Evolutionary conservation across 2,888 invertebrate species (phyloP), one percentile per base, ranked within the genome.

Genomic region (Watsonalla binaria): DNA sequence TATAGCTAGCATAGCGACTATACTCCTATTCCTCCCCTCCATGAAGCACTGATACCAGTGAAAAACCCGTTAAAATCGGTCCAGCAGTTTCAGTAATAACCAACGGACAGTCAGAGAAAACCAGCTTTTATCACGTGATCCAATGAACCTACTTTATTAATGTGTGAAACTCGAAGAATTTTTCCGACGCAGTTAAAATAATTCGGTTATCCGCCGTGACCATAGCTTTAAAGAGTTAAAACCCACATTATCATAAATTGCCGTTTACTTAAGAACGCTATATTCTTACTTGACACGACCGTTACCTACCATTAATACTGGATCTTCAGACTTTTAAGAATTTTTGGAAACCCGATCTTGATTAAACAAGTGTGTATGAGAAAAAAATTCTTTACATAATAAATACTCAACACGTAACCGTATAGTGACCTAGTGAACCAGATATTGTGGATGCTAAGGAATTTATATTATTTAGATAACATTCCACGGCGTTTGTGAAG

Each of bases 291-390:
- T 48, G 48, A 14, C 48, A 37, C 14, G 14, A 14, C 48, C 37
- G 35, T 37, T 48, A 37, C 34, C 6, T 34, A 13, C 14, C 48
- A 8, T 42, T 42, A 42, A 42, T 42, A 11, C 11, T 42, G 5
- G 11, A 42, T 42, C 8, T 42, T 42, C 11, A 42, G 11, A 42
- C 11, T 37, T 37, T 37, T 7, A 24, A 24, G 24, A 37, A 13
- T 13, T 48, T 48, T 1, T 37, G 13, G 48, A 35, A 48, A 54
- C 39, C 55, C 52, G 54, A 58, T 64, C 52, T 61, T 54, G 37
- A n/a, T n/a, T 11, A 13, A 48, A 34, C 14, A 5, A 37, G 15
- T 47, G 46, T 24, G 6, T 46, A 47, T 14, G 9, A 48, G 46
- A 34, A 46, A 7, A 34, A 35, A 9, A 45, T n/a, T 11, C 34